Conservation (phyloP, 2,113 vertebrate species). For the Syngnathoides biaculeatus region DNA sequence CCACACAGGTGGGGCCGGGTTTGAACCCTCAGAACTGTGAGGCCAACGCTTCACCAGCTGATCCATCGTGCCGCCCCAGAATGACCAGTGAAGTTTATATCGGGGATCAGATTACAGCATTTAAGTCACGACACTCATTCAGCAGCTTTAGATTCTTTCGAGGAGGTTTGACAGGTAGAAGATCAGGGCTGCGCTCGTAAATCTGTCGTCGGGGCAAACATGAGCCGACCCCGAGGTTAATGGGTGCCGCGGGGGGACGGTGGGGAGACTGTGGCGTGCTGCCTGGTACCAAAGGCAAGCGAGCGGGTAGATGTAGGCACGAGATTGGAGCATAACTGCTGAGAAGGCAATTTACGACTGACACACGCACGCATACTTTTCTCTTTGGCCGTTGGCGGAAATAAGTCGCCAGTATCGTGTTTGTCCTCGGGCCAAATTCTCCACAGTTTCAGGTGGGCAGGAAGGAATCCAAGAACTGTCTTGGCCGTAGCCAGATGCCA, state of each 20-base stretch:
- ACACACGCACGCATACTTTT: conserved; percentile 10
- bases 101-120: neutral
- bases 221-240: conserved; percentile 40
- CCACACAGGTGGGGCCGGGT: too few relatives aligned
- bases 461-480: neutral
- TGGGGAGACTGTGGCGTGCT: conserved; percentile 8
- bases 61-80: too few relatives aligned
- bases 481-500: too few relatives aligned
- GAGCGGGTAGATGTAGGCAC: neutral
- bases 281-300: neutral
- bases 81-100: neutral
- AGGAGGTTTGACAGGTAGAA: conserved; percentile 23
- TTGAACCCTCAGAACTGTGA: too few relatives aligned
- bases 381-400: conserved; percentile 39
- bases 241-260: conserved; percentile 6
- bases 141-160: conserved; percentile 28
- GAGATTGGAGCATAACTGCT: conserved; percentile 32
- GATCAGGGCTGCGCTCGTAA: conserved; percentile 37
- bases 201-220: conserved; percentile 52
- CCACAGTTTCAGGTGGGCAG: neutral
- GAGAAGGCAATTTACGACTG: conserved; percentile 20
- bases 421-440: conserved; percentile 18
- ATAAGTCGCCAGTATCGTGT: conserved; percentile 8
- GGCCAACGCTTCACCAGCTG: too few relatives aligned
- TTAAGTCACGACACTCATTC: conserved; percentile 13